Evolutionary conservation across 2,797 vertebrate species (phyloP), one percentile per base, ranked within the genome.

Genomic region (Gymnothorax reevesii): DNA sequence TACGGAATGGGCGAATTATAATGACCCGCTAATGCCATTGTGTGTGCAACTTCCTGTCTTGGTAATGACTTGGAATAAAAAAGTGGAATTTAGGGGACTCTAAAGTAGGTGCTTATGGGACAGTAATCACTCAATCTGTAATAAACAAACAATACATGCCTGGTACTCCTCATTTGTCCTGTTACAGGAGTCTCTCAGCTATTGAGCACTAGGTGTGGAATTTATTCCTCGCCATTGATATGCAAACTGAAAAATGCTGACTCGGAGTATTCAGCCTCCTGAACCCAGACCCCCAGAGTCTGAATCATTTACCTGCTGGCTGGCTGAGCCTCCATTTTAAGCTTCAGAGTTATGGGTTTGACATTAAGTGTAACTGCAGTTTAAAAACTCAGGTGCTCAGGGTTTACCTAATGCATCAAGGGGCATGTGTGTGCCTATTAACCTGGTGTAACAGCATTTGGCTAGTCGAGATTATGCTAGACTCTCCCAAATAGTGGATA

Each of bases 201-300:
- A 1, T n/a, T 83, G 22, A 83, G 55, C n/a, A 13, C 54, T 12
- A 54, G 57, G 80, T 83, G 80, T 83, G 80, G 80, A 83, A 83
- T 83, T 83, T 59, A 13, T 15, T 0, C 15, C 75, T 59, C 17
- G 12, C 57, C 3, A 57, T n/a, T 83, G 4, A 83, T 59, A 59
- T 59, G 80, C 80, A 59, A 83, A 27, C 80, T 62, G 60, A 57
- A 9, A 17, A 4, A 52, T 3, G 1, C 1, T 25, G 79, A 9
- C 75, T 17, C 75, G 0, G 49, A 5, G 0, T 27, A 17, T 54
- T 54, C 49, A 17, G 27, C 10, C 69, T 22, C 33, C 33, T 42
- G 33, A 42, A 42, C 33, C 33, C 33, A 42, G 33, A 42, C 33
- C 33, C 33, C 33, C 33, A 42, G 33, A 42, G 17, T 54, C 22